phyloP scores from a whole-genome alignment of 1,140 invertebrate genomes.

The Bombyx mandarina region DNA sequence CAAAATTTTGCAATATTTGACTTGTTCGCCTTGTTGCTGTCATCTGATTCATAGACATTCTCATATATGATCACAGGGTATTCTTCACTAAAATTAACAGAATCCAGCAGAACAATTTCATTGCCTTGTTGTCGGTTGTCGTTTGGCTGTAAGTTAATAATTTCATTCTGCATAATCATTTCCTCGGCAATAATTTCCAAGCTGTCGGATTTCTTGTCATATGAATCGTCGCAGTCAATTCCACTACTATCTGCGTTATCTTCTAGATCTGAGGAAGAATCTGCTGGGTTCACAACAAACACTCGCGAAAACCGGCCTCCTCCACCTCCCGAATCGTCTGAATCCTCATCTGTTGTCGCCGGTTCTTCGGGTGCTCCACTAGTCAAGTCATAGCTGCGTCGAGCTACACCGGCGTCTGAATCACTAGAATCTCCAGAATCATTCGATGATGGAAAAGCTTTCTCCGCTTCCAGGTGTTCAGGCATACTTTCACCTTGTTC shows the following conservation, averaged over 20 bases:
- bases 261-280: slow-evolving; percentile 76
- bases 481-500: slow-evolving; percentile 47
- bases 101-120: slow-evolving; percentile 47
- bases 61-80: slow-evolving; percentile 40
- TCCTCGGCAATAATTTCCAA: slow-evolving; percentile 51
- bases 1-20: slow-evolving; percentile 50
- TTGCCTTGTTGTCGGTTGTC: slow-evolving; percentile 26
- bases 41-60: slow-evolving; percentile 28
- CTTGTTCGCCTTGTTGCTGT: slow-evolving; percentile 23
- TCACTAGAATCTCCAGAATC: slow-evolving; percentile 69
- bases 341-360: slow-evolving; percentile 74
- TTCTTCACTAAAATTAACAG: slow-evolving; percentile 48
- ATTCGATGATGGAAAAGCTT: slow-evolving; percentile 69
- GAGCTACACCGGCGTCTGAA: slow-evolving; percentile 56
- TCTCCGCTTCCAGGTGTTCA: slow-evolving; percentile 73
- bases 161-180: slow-evolving; percentile 35
- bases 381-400: slow-evolving; percentile 69
- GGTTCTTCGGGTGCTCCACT: slow-evolving; percentile 60
- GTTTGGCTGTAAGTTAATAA: slow-evolving; percentile 21
- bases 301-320: slow-evolving; percentile 79
- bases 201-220: slow-evolving; percentile 57
- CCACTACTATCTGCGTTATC: slow-evolving; percentile 68
- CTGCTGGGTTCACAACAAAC: slow-evolving; percentile 80
- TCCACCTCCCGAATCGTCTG: slow-evolving; percentile 77
- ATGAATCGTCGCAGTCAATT: slow-evolving; percentile 65